phyloP scores from a whole-genome alignment of 2,113 vertebrate genomes.

The Anoura caudifer region DNA sequence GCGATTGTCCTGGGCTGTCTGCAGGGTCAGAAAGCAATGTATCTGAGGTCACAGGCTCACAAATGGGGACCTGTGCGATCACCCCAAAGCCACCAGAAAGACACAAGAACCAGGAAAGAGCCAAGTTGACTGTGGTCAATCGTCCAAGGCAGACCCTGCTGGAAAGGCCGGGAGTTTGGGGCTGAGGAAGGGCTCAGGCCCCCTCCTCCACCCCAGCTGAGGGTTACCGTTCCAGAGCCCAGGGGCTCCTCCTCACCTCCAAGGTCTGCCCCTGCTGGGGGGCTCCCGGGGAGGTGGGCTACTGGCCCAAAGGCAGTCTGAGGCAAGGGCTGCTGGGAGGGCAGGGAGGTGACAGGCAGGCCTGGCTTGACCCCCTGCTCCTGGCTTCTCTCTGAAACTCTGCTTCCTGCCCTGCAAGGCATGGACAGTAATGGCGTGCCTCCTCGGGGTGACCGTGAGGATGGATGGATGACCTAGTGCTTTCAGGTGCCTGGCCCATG shows the following conservation, averaged over 20 bases:
- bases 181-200: background rate
- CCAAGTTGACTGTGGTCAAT: background rate
- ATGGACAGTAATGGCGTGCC: fast-evolving
- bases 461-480: background rate
- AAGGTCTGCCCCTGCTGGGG: background rate
- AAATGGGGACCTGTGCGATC: background rate
- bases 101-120: no score
- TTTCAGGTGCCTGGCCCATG: fast-evolving
- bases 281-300: background rate
- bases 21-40: background rate
- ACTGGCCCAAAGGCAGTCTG: background rate
- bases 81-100: background rate
- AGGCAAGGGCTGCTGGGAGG: background rate
- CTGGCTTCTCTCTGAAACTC: background rate
- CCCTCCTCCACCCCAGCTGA: background rate
- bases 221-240: background rate
- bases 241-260: background rate
- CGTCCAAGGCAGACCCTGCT: background rate
- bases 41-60: background rate
- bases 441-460: no score
- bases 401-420: background rate
- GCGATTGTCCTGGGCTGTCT: background rate
- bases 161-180: background rate
- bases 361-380: background rate
- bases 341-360: background rate